Base-by-base conservation (phyloP, 2,888 invertebrate genomes). In the Gortyna flavago region DNA sequence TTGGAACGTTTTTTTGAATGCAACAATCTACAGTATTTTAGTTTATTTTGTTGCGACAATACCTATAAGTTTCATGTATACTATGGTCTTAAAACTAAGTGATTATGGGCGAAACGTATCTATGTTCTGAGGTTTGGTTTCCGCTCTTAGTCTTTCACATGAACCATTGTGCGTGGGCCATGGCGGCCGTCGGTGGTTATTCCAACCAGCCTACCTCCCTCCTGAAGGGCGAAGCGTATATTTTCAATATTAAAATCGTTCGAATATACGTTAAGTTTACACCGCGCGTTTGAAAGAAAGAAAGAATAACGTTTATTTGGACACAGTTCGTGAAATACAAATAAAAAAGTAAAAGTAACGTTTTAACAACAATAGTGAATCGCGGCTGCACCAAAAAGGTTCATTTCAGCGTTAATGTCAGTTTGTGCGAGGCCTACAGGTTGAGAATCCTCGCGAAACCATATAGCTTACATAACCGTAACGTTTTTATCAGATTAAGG, bases 401-500 rank as follows among this genome's bases (percentile, higher is more conserved):
- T n/a, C 1, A 4, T 54, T 54, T 54, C 13, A 57, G n/a, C 25
- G n/a, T n/a, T 11, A n/a, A n/a, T 57, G n/a, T 11, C 25, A 57
- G n/a, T 25, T 54, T 25, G 21, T 62, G 62, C 25, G 21, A 35
- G 32, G 25, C 0, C 62, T 62, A 35, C 25, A 35, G 0, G 62
- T 25, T 62, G 62, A 35, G 62, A 62, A 25, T 35, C 25, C 18
- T 70, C 35, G 16, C n/a, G 9, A 41, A 48, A 59, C 61, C 5
- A 29, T 73, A n/a, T 54, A 11, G 51, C 61, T 62, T 35, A 69
- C 1, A 41, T 72, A 61, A 66, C 21, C 7, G 54, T 67, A 38
- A 18, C 0, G n/a, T 68, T 72, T 81, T 83, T 75, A 83, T 79
- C 64, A 79, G 25, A 51, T 5, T 51, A 11, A 71, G 67, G 71